Evolutionary conservation across 2,797 vertebrate species (phyloP), one percentile per base, ranked within the genome.

Genomic region (Distichodus sexfasciatus): DNA sequence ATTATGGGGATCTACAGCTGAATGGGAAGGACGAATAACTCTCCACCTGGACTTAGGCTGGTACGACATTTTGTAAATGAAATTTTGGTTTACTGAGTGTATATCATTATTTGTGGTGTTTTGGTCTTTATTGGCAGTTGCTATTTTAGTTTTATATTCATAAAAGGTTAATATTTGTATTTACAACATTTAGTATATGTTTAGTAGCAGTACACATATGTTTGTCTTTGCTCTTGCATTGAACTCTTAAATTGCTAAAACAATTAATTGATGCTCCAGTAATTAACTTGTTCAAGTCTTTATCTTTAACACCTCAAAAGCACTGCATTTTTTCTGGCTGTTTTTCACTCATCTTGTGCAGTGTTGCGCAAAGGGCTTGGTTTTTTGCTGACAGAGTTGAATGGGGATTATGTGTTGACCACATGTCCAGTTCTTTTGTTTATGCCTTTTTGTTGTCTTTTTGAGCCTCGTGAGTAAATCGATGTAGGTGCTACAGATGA

Each of bases 311-410:
- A 6, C 21, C 15, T 55, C 24, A 12, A 51, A 44, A 36, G 33
- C 12, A 43, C 57, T 64, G 29, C 31, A 26, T 41, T 68, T 75
- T 51, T 55, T 33, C 44, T 8, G 40, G 55, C 48, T 69, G 59
- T 41, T 71, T 66, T n/a, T 26, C 31, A 36, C 19, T 57, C 29
- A 60, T 60, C 62, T 66, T 74, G 57, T 67, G 66, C 41, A 23
- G 40, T 58, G 54, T 6, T 44, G 46, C 59, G 48, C 61, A 46
- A 41, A 68, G 46, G 63, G 74, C 35, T 29, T 58, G 41, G 44
- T 61, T 74, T 85, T 84, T 38, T 86, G 88, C 89, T 89, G 88
- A 90, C 83, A 28, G 41, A 53, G 79, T 83, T 79, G 76, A 68
- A 69, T 60, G 58, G 82, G 86, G 84, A 87, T 89, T 88, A 87